Conservation (phyloP, 2,113 vertebrate genomes). For the Galemys pyrenaicus region DNA sequence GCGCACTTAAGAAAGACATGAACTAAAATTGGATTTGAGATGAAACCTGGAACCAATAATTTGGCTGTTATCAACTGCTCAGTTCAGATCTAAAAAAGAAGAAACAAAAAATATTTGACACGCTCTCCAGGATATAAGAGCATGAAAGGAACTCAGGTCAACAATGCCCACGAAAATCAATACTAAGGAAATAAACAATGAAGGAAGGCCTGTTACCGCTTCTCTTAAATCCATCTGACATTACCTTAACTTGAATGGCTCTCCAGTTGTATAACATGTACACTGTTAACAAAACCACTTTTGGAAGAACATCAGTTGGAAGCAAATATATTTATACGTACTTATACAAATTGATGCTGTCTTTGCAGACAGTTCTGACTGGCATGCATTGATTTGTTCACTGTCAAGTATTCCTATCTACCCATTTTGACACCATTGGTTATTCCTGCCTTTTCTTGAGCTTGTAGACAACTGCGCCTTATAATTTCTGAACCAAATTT, state of each 20-base stretch:
- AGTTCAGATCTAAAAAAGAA: not conserved
- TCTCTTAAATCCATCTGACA: not conserved
- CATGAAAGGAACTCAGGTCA: not conserved
- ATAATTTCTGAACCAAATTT: not conserved
- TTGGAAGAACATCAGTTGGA: not conserved
- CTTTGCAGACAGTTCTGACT: not conserved
- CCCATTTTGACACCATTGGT: not conserved
- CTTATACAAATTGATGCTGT: not conserved
- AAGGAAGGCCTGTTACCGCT: not conserved
- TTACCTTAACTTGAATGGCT: not conserved
- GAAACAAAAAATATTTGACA: not conserved
- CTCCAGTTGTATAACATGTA: not conserved
- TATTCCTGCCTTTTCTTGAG: not conserved
- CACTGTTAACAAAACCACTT: conserved; percentile 6
- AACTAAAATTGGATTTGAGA: not conserved
- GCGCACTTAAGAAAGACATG: not conserved
- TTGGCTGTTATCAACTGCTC: not conserved
- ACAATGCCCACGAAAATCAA: not conserved
- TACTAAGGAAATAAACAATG: not conserved
- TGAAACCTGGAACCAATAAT: not conserved
- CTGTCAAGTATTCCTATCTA: not conserved
- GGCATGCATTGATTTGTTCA: not conserved
- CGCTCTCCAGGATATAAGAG: not conserved
- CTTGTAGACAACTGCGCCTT: not conserved
- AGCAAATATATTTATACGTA: not conserved